Evolutionary conservation across 1,140 invertebrate species (phyloP).

Genomic region (Sinonovacula constricta): DNA sequence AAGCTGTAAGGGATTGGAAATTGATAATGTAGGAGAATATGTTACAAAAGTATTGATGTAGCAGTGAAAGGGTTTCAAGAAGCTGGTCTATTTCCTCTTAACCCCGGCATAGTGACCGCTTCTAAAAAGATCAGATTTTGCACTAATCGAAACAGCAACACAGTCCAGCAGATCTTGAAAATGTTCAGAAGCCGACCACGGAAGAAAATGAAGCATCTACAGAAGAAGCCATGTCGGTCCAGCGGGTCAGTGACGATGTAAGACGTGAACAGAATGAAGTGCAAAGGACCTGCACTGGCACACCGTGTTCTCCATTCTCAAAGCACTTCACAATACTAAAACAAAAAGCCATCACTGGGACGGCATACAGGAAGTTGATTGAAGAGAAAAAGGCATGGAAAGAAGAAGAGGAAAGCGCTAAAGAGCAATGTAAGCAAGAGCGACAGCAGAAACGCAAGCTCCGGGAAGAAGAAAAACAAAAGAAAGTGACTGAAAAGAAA

Average conservation of each 20-base stretch:
- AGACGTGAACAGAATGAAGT: too few relatives aligned
- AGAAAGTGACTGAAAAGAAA: not conserved
- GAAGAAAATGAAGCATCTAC: not conserved
- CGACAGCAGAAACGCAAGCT: not conserved
- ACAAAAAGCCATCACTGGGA: not conserved
- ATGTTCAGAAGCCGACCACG: not conserved
- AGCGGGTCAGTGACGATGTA: too few relatives aligned
- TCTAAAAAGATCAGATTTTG: not conserved
- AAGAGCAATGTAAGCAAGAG: not conserved
- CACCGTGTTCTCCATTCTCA: too few relatives aligned
- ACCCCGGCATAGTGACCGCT: not conserved
- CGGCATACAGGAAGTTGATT: not conserved
- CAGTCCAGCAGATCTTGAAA: not conserved
- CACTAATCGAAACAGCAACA: not conserved
- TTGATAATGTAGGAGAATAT: slow-evolving; percentile 2
- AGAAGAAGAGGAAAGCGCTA: not conserved
- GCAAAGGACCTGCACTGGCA: too few relatives aligned
- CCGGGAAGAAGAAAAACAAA: not conserved
- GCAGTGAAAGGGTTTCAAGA: slow-evolving; percentile 11
- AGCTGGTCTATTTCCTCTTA: slow-evolving; percentile 6
- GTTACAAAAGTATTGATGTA: slow-evolving; percentile 2
- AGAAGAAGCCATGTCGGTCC: too few relatives aligned
- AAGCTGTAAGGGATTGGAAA: not conserved
- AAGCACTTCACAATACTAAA: too few relatives aligned
- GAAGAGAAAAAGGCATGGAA: not conserved